Conservation (phyloP, 2,888 invertebrate species). For the Bombyx huttoni region DNA sequence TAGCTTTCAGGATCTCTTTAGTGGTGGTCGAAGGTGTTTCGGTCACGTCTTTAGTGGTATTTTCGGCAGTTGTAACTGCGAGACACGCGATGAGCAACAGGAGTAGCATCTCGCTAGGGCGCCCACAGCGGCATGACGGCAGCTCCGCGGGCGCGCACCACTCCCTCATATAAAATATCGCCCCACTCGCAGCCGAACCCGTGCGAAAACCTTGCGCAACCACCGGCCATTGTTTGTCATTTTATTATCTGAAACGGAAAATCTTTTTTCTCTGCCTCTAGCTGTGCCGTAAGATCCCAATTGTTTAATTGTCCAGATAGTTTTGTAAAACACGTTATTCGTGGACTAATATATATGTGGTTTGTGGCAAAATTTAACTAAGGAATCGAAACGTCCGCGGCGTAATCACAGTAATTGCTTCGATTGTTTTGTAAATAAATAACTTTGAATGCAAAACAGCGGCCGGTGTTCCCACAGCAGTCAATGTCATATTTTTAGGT, state of each 20-base stretch:
- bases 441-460: constrained; percentile 5
- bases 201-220: constrained; percentile 64
- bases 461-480: constrained; percentile 34
- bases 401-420: constrained; percentile 36
- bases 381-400: constrained; percentile 18
- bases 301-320: constrained; percentile 62
- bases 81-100: constrained; percentile 46
- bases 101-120: constrained; percentile 54
- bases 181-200: constrained; percentile 54
- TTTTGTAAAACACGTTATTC: constrained; percentile 37
- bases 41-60: constrained; percentile 28
- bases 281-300: constrained; percentile 55
- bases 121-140: constrained; percentile 58
- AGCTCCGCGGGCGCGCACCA: constrained; percentile 43
- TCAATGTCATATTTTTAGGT: constrained; percentile 47
- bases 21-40: constrained; percentile 39
- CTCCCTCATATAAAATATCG: constrained; percentile 67
- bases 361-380: constrained; percentile 20
- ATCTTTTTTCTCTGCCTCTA: constrained; percentile 63
- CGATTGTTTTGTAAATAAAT: constrained; percentile 39
- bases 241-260: constrained; percentile 71
- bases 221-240: constrained; percentile 60
- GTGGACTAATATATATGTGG: constrained; percentile 33
- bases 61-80: constrained; percentile 27
- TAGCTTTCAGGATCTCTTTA: constrained; percentile 71